Evolutionary conservation across 2,888 invertebrate species (phyloP), one percentile per base, ranked within the genome.

Genomic region (Agrypnus murinus): DNA sequence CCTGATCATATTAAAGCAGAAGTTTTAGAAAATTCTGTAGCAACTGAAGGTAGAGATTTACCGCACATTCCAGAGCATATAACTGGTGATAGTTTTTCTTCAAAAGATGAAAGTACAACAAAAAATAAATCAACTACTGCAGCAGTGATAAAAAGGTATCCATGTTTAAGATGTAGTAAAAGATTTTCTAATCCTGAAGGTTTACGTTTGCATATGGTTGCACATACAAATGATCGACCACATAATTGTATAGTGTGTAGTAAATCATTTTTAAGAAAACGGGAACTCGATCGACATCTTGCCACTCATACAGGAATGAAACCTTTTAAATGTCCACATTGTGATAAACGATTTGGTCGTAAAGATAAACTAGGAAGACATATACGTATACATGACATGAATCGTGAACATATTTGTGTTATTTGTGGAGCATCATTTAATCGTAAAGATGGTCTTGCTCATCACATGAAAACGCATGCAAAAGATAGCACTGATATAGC

Each of bases 361-460:
- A 92, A 91, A 78, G 92, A 93, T 78, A 92, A 92, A 83, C 85
- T 91, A 63, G 87, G 90, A 59, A 87, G 92, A 63, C 93, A 93
- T 83, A 90, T 91, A 83, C 86, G 90, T 76, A 90, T 89, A 77
- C 91, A 91, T 81, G 91, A 91, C 84, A 88, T 81, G 10, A 82
- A 78, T 59, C 80, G 80, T 66, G 80, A 80, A 43, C 81, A 83
- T 74, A 88, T 89, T 74, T 92, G 92, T 80, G 87, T 87, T 75
- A 88, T 91, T 76, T 92, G 92, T 82, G 87, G 88, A 65, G 87
- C 88, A 55, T 88, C 88, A 32, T 90, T 90, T 84, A 88, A 88
- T 73, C 87, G 89, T 75, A 89, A 88, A 81, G 87, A 89, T 71
- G 88, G 88, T 75, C 82, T 90, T 77, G 87, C 88, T 59, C 88